phyloP scores from a whole-genome alignment of 2,797 vertebrate species.

The Helostoma temminkii region DNA sequence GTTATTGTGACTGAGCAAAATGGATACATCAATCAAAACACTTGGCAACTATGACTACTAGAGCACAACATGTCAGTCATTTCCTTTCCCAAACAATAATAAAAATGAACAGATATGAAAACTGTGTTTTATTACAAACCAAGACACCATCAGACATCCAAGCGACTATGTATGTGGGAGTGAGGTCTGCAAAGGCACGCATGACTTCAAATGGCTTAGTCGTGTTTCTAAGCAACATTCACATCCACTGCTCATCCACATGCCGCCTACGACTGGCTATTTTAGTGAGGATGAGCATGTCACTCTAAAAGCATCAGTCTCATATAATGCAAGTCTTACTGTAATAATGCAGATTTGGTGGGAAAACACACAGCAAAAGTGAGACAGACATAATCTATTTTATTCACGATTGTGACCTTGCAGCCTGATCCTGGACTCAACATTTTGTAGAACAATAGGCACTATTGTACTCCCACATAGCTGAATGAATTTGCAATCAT shows the following conservation, averaged over 20 bases:
- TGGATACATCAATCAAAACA: no score
- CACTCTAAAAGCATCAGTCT: slow-evolving; percentile 28
- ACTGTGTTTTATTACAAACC: background rate
- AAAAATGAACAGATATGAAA: slow-evolving; percentile 18
- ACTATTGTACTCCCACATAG: slow-evolving; percentile 65
- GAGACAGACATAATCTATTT: slow-evolving; percentile 19
- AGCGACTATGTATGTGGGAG: slow-evolving; percentile 62
- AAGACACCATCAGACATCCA: background rate
- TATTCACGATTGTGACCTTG: slow-evolving; percentile 41
- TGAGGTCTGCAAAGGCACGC: slow-evolving; percentile 60
- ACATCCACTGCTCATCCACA: slow-evolving; percentile 59
- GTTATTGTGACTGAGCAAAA: no score
- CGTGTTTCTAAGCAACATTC: slow-evolving; percentile 81
- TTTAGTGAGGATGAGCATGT: slow-evolving; percentile 45
- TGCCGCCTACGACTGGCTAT: slow-evolving; percentile 64
- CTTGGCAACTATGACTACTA: background rate
- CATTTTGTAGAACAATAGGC: slow-evolving; percentile 63
- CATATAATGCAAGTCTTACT: slow-evolving; percentile 14
- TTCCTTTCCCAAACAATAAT: background rate
- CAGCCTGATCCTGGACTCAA: slow-evolving; percentile 27
- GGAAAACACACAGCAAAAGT: slow-evolving; percentile 32
- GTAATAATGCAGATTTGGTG: background rate
- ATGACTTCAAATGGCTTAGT: slow-evolving; percentile 53
- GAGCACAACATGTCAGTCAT: background rate
- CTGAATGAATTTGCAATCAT: slow-evolving; percentile 63